Conservation (phyloP, 1,140 invertebrate genomes). For the Lutraria rhynchaena region DNA sequence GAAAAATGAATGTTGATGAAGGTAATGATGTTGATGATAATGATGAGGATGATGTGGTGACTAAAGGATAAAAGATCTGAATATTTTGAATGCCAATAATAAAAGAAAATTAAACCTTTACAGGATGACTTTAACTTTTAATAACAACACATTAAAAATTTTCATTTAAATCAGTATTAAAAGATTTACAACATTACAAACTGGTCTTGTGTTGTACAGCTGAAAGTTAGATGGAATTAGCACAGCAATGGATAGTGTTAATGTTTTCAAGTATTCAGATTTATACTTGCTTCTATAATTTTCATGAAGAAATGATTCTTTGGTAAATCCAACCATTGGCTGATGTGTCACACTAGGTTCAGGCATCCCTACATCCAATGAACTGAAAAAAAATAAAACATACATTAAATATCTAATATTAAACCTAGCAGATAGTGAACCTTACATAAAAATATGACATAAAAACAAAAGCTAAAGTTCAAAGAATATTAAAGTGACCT, state of each 20-base stretch:
- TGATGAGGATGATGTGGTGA: no score
- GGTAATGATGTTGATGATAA: no score
- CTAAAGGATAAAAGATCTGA: no score
- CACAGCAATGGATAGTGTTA: background rate
- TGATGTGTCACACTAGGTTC: slow-evolving; percentile 55
- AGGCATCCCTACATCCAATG: slow-evolving; percentile 47
- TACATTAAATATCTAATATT: no score
- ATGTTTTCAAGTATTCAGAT: background rate
- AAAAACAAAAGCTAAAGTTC: no score
- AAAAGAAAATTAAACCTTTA: background rate
- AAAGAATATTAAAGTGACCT: no score
- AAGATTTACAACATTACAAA: background rate
- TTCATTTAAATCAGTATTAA: background rate
- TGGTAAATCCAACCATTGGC: slow-evolving; percentile 63
- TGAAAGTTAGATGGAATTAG: background rate
- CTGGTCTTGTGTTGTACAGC: background rate
- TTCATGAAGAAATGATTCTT: slow-evolving; percentile 65
- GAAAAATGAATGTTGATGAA: no score
- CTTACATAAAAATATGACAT: no score
- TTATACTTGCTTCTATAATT: slow-evolving; percentile 56
- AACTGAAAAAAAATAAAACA: slow-evolving; percentile 57
- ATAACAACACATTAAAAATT: background rate
- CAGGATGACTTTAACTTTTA: background rate
- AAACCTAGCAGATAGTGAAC: no score
- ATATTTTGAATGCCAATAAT: no score